Evolutionary conservation across 2,113 vertebrate genomes (phyloP).

Genomic region (Vicugna pacos): DNA sequence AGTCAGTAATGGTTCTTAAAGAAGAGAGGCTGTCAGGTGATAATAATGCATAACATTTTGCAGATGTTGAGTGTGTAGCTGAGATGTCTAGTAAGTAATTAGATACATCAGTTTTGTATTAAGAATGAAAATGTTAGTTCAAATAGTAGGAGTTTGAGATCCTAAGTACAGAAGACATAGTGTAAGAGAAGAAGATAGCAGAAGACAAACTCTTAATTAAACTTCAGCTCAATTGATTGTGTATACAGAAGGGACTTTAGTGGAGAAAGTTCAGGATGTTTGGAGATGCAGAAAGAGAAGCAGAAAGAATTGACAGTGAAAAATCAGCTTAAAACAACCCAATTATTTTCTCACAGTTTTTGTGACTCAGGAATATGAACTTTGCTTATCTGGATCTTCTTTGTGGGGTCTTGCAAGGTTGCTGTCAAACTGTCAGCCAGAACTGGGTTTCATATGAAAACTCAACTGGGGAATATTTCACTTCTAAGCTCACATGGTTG

Average conservation of each 20-base stretch:
- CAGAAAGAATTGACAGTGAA: neutral
- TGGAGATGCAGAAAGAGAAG: neutral
- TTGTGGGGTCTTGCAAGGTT: neutral
- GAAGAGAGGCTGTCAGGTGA: neutral
- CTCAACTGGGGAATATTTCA: neutral
- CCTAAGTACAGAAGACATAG: neutral
- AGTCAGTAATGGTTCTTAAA: neutral
- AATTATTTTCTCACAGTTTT: neutral
- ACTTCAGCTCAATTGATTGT: neutral
- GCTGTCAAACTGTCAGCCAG: neutral
- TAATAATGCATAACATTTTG: neutral
- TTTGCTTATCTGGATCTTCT: neutral
- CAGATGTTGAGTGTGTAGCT: neutral
- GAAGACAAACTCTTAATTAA: neutral
- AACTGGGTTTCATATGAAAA: neutral
- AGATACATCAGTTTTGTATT: neutral
- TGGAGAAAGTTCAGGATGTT: neutral
- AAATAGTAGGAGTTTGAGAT: neutral
- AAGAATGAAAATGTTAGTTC: slow-evolving; percentile 5
- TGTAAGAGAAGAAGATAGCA: neutral
- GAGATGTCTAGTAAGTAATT: neutral
- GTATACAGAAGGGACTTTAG: neutral
- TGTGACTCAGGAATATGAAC: neutral
- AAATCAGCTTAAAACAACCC: neutral
- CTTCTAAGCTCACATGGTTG: neutral